Conservation (phyloP, 2,888 invertebrate genomes). For the Stegophylla sp. region DNA sequence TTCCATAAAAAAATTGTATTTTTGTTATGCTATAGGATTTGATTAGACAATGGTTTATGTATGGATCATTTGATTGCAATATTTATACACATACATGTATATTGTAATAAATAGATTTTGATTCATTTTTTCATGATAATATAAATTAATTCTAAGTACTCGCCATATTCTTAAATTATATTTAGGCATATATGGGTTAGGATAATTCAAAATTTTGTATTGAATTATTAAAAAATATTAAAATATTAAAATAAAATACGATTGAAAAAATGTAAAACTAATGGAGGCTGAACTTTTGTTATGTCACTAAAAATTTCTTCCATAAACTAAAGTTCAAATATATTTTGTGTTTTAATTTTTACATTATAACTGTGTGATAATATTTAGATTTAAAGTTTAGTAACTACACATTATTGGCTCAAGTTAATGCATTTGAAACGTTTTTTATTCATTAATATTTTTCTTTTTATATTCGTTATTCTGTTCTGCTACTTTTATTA, state of each 20-base stretch:
- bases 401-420: constrained; percentile 33
- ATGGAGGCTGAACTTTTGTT: constrained; percentile 34
- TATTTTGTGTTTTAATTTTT: constrained; percentile 19
- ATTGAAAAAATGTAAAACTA: constrained; percentile 16
- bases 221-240: neutral
- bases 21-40: too few relatives aligned
- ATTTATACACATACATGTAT: too few relatives aligned
- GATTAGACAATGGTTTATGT: too few relatives aligned
- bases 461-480: neutral
- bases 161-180: constrained; percentile 5
- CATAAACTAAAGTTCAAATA: constrained; percentile 5
- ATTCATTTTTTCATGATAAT: neutral
- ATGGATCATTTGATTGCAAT: too few relatives aligned
- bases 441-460: neutral
- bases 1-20: too few relatives aligned
- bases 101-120: neutral
- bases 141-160: constrained; percentile 30
- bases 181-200: neutral
- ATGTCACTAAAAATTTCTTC: constrained; percentile 28
- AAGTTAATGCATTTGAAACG: constrained; percentile 44
- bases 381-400: constrained; percentile 23
- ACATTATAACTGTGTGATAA: neutral
- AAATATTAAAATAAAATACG: neutral
- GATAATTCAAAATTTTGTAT: constrained; percentile 4
- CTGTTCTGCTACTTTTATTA: constrained; percentile 11